Base-by-base conservation (phyloP, 2,113 vertebrate species). In the Bubo blakistoni region DNA sequence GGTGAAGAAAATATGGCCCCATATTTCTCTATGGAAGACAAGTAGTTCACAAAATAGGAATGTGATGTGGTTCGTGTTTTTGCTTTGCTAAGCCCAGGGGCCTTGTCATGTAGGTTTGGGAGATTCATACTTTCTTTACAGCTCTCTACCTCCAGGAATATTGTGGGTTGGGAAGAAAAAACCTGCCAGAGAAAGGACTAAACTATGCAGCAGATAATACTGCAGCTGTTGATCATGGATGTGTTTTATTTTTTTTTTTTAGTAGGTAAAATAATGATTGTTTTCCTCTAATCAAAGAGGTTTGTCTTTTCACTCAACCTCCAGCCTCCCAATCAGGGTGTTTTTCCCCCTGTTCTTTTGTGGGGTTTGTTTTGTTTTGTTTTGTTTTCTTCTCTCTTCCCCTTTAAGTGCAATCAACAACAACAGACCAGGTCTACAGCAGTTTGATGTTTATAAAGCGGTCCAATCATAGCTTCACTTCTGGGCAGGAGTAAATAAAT, bases 401-500 rank as follows among this genome's bases (percentile, higher is more conserved):
- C 7, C 22, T 80, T 74, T 66, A 84, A 87, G 65, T 36, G 77
- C 57, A 73, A 87, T 90, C 86, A 92, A 74, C 80, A 66, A 11
- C 69, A 66, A 11, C 72, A 69, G 80, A 30, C 40, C 80, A 66
- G 63, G 80, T 87, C 78, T 95, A 55, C 40, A 77, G 92, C 82
- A 81, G 81, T 93, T 88, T 92, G 96, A 92, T 96, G 79, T 97
- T 97, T 97, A 95, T 93, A 83, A 95, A 97, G 90, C 70, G 86
- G 46, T 95, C 86, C 94, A 92, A 96, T 97, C 95, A 95, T 59
- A 72, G 81, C 86, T 91, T 96, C 94, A 94, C 77, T 96, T 96
- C 94, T 88, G 92, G 94, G 83, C 93, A 94, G 92, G 78, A 93
- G 94, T 95, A 96, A 97, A 97, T 96, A 97, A 97, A 97, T 97